Evolutionary conservation across 2,888 invertebrate genomes (phyloP), one percentile per base, ranked within the genome.

Genomic region (Anodontia alba): DNA sequence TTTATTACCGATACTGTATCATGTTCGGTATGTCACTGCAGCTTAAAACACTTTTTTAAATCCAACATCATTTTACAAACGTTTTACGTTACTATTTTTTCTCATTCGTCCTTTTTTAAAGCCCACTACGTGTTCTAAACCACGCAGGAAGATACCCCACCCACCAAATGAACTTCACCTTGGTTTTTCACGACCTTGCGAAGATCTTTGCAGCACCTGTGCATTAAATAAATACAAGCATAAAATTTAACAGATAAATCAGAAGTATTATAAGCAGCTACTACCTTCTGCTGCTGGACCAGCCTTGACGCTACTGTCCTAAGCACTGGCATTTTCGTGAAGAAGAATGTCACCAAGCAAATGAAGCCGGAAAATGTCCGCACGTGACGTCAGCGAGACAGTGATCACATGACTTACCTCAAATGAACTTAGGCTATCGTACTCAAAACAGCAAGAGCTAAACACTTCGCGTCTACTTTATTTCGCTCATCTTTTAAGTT

Each of bases 151-250:
- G 7, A 26, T 62, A 62, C 62, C 62, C 62, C 62, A 62, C 62
- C 62, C 62, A 62, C 62, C 62, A 7, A 33, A 62, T 62, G 62
- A 62, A 33, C 62, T 62, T 62, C 62, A 62, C 62, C 62, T 62
- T 62, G 33, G 29, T 33, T 20, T 2, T 15, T 33, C 29, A 29
- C 62, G 62, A 62, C 62, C 62, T 62, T 62, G 62, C 62, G 29
- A 33, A 10, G 46, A 54, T 20, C 62, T 31, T 1, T 8, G 23
- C 20, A 57, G 1, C 1, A 20, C 33, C 31, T 62, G 12, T 62
- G 46, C 62, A 7, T 54, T 26, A 26, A 26, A 54, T 5, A 8
- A n/a, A 2, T 46, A 26, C 54, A 54, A 23, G 20, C 20, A 5
- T 29, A 5, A 54, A 54, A 26, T 29, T 23, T 20, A 3, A 54